Conservation (phyloP, 1,140 invertebrate species). For the Alviniconcha marisindica region DNA sequence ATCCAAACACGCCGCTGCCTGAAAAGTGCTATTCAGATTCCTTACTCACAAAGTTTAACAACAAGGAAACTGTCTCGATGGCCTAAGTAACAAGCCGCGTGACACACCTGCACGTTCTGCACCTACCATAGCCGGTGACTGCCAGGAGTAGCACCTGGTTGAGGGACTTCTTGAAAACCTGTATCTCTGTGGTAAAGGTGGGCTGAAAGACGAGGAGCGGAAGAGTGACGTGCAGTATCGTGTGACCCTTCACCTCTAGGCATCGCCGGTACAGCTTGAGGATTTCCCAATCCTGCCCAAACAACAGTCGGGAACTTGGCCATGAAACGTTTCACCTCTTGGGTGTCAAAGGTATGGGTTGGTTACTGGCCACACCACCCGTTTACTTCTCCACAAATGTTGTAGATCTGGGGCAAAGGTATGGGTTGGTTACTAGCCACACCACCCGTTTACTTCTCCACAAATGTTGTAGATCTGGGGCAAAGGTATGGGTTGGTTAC, state of each 20-base stretch:
- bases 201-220: constrained; percentile 13
- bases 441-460: not conserved
- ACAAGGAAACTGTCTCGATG: too few relatives aligned
- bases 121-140: constrained; percentile 10
- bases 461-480: not conserved
- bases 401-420: not conserved
- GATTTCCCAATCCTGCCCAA: not conserved
- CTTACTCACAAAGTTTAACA: too few relatives aligned
- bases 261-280: not conserved
- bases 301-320: not conserved
- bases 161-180: constrained; percentile 12
- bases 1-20: too few relatives aligned
- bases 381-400: too few relatives aligned
- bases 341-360: not conserved
- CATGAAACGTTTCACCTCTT: not conserved
- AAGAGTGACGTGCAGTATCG: not conserved
- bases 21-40: too few relatives aligned
- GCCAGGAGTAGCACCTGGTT: constrained; percentile 22
- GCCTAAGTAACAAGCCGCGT: not conserved
- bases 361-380: too few relatives aligned
- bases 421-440: not conserved
- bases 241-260: not conserved
- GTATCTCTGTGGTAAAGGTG: constrained; percentile 23
- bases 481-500: too few relatives aligned
- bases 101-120: not conserved